Conservation (phyloP, 1,140 invertebrate species). For the Drosophila pseudoobscura region DNA sequence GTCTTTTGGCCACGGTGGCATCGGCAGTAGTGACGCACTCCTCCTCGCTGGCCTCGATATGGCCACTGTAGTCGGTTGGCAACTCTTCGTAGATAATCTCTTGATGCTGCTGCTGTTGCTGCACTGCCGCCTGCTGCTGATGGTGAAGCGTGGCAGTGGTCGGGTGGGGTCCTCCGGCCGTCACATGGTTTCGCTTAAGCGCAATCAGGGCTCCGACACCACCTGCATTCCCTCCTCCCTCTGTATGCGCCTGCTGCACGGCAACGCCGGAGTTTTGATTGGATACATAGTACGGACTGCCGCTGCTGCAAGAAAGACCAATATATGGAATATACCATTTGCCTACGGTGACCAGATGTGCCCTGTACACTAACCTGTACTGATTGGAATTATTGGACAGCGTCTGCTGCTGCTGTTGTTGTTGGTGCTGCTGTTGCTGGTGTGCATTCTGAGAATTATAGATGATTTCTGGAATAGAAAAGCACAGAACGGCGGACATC, state of each 20-base stretch:
- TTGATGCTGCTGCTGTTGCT: constrained; percentile 66
- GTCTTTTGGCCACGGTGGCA: constrained; percentile 65
- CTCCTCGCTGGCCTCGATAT: constrained; percentile 74
- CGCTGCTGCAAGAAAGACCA: constrained; percentile 38
- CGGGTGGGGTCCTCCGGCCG: constrained; percentile 64
- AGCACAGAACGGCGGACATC: not conserved
- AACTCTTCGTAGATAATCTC: constrained; percentile 81
- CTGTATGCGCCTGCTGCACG: constrained; percentile 55
- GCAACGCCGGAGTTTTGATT: constrained; percentile 72
- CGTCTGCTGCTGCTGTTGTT: constrained; percentile 52
- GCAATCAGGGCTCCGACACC: constrained; percentile 76
- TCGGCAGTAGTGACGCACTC: constrained; percentile 63
- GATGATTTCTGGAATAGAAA: constrained; percentile 66
- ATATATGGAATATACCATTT: not conserved
- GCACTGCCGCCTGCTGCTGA: constrained; percentile 55
- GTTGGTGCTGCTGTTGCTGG: constrained; percentile 60
- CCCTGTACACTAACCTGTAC: constrained; percentile 61
- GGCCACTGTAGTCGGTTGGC: constrained; percentile 81
- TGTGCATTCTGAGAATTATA: constrained; percentile 81
- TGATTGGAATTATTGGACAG: constrained; percentile 79
- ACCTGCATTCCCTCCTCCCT: constrained; percentile 44
- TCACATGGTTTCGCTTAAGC: constrained; percentile 76
- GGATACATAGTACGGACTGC: constrained; percentile 78
- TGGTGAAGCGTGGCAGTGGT: constrained; percentile 63
- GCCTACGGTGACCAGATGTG: not conserved